phyloP scores from a whole-genome alignment of 2,888 invertebrate species.

The Ctena decussata region DNA sequence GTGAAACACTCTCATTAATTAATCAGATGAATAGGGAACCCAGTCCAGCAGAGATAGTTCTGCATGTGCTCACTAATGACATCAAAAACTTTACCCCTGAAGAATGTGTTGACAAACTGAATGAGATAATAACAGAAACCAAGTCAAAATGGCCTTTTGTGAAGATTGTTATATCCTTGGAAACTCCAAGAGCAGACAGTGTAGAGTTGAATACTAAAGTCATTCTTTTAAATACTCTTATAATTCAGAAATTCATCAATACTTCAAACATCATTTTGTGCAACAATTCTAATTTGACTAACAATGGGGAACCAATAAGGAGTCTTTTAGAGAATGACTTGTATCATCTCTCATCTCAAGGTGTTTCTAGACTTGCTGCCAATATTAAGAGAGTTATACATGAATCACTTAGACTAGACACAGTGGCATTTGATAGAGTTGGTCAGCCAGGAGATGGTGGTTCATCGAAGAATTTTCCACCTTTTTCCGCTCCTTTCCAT shows the following conservation, averaged over 20 bases:
- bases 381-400: neutral
- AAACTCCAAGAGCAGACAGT: too few species aligned
- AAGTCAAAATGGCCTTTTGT: too few species aligned
- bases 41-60: neutral
- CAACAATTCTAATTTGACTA: constrained; percentile 1
- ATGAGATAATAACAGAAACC: too few species aligned
- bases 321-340: neutral
- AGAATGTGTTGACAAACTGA: too few species aligned
- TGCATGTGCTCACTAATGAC: too few species aligned
- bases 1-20: neutral
- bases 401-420: neutral
- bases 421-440: neutral
- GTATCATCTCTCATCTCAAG: neutral
- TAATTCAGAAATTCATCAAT: neutral
- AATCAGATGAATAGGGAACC: too few species aligned
- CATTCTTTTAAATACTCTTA: neutral
- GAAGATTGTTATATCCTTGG: too few species aligned
- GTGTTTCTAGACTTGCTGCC: neutral
- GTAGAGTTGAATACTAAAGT: too few species aligned
- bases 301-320: neutral
- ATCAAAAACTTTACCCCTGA: too few species aligned
- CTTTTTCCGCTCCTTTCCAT: neutral
- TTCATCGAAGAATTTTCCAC: neutral
- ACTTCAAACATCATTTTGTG: neutral
- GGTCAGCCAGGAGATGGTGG: neutral